phyloP scores from a whole-genome alignment of 2,113 vertebrate genomes.

The Oryzias celebensis region DNA sequence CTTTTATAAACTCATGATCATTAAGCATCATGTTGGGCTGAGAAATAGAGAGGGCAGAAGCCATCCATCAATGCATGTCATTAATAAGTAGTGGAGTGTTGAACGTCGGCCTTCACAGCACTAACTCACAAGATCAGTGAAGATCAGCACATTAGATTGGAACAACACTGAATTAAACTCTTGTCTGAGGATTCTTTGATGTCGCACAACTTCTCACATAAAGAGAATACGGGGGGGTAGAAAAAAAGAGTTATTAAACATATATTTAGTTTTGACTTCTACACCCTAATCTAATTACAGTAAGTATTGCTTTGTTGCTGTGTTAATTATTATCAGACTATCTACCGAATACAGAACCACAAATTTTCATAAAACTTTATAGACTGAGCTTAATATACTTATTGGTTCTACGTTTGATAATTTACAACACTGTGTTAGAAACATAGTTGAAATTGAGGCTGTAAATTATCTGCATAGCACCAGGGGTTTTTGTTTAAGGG shows the following conservation, averaged over 20 bases:
- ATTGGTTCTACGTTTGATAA: slow-evolving; percentile 94
- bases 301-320: slow-evolving; percentile 33
- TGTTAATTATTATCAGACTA: slow-evolving; percentile 68
- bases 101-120: slow-evolving; percentile 57
- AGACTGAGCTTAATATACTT: slow-evolving; percentile 98
- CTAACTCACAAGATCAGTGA: slow-evolving; percentile 62
- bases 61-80: slow-evolving; percentile 76
- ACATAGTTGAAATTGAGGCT: slow-evolving; percentile 88
- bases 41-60: slow-evolving; percentile 60
- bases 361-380: slow-evolving; percentile 98
- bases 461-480: slow-evolving; percentile 89
- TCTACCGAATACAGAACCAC: slow-evolving; percentile 82
- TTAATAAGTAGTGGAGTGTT: slow-evolving; percentile 66
- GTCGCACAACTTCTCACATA: slow-evolving; percentile 26
- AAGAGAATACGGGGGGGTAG: neutral
- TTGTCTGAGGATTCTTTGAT: slow-evolving; percentile 41
- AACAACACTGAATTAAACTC: slow-evolving; percentile 44
- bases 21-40: slow-evolving; percentile 78
- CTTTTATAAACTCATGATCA: slow-evolving; percentile 86
- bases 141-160: slow-evolving; percentile 40
- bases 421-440: slow-evolving; percentile 89
- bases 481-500: slow-evolving; percentile 90
- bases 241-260: neutral
- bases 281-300: slow-evolving; percentile 25
- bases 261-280: slow-evolving; percentile 21